These are phyloP conservation scores for Ectemnius lituratus DNA, from an alignment of 2,888 invertebrate species.

Conservation along the genomic window DNA sequence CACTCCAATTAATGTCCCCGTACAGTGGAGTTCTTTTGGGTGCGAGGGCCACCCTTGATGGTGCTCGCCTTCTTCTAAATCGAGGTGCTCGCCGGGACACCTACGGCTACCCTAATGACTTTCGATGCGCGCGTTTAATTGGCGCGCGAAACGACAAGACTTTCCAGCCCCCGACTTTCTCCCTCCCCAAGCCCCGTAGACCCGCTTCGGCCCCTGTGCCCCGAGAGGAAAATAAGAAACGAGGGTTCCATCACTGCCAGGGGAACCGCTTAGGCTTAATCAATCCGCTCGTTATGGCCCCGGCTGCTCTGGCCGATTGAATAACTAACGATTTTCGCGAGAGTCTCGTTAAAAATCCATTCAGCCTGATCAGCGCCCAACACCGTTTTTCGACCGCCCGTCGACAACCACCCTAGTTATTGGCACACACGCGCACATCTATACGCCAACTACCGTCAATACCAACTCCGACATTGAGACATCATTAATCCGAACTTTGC, in stretches of 20 bases:
- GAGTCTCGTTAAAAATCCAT: constrained; percentile 69
- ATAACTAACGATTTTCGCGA: constrained; percentile 65
- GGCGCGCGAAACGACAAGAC: constrained; percentile 58
- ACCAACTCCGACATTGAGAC: no score
- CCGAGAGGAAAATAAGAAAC: constrained; percentile 41
- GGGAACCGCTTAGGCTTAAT: constrained; percentile 61
- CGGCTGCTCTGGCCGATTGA: constrained; percentile 53
- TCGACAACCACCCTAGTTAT: neutral
- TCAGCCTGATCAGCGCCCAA: constrained; percentile 44
- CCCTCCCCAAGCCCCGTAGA: no score
- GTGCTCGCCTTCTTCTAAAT: neutral
- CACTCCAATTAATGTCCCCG: constrained; percentile 51
- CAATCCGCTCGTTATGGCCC: constrained; percentile 65
- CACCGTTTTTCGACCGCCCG: constrained; percentile 36
- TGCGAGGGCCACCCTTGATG: no score
- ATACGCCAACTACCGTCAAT: no score
- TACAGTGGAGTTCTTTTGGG: constrained; percentile 31
- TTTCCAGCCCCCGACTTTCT: no score
- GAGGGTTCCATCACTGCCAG: constrained; percentile 31
- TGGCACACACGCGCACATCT: neutral
- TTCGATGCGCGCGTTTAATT: constrained; percentile 62
- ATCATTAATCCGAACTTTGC: no score
- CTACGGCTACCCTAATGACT: constrained; percentile 58
- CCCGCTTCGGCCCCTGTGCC: neutral
- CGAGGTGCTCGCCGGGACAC: constrained; percentile 29